These are phyloP conservation scores for Lamellibrachia luymesi DNA, from an alignment of 1,140 invertebrate species.

Conservation along the genomic window DNA sequence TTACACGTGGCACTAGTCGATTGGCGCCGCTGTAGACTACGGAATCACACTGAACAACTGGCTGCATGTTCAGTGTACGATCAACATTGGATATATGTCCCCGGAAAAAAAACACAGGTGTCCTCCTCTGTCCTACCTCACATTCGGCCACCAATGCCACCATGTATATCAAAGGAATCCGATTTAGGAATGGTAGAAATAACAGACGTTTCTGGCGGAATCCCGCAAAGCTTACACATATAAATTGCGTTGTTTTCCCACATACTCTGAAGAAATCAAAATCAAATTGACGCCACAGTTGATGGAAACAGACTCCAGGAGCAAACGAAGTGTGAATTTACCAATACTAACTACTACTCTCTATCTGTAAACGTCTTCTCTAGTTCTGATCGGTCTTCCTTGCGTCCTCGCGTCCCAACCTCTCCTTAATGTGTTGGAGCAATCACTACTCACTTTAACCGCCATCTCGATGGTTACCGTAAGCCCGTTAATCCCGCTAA, in stretches of 20 bases:
- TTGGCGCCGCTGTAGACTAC: background rate
- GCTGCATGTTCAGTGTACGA: background rate
- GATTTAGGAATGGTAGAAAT: background rate
- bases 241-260: background rate
- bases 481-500: background rate
- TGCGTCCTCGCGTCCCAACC: background rate
- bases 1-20: slow-evolving; percentile 3
- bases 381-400: background rate
- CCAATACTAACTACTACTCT: background rate
- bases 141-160: background rate
- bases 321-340: background rate
- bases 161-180: background rate
- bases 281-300: background rate
- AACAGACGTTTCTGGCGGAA: background rate
- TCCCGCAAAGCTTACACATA: background rate
- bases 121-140: background rate
- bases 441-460: no score
- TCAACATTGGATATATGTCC: background rate
- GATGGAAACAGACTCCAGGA: background rate
- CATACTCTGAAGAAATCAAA: background rate
- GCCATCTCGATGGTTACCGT: background rate
- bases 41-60: background rate
- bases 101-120: background rate
- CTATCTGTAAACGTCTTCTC: background rate
- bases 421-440: no score